Conservation (phyloP, 2,888 invertebrate species). For the Drosophila stalkeri region DNA sequence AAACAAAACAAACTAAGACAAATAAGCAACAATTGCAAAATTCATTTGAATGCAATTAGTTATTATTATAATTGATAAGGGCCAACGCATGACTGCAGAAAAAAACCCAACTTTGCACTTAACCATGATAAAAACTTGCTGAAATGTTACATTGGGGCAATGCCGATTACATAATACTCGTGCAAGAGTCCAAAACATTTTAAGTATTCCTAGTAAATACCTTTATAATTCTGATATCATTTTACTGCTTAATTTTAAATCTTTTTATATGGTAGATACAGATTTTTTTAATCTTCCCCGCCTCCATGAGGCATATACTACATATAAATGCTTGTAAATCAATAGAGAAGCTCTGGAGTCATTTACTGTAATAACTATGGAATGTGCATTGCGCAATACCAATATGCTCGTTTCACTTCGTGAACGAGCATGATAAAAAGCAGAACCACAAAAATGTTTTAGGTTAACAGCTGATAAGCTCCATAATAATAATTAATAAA, state of each 20-base stretch:
- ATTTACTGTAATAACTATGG: background rate
- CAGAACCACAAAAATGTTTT: constrained; percentile 3
- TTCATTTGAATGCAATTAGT: constrained; percentile 31
- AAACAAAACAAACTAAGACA: background rate
- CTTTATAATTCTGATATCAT: background rate
- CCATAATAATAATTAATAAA: constrained; percentile 14
- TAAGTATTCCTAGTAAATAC: background rate
- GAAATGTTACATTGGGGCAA: too few species aligned
- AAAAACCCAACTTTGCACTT: constrained; percentile 9
- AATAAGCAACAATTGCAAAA: constrained; percentile 22
- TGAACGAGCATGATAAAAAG: background rate
- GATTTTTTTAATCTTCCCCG: background rate
- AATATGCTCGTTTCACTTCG: background rate
- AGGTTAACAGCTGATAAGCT: constrained; percentile 38
- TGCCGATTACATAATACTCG: background rate
- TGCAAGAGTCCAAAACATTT: background rate
- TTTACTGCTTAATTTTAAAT: background rate
- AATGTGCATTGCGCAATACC: background rate
- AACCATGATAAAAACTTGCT: constrained; percentile 14
- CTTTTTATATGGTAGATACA: background rate
- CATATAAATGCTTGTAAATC: background rate
- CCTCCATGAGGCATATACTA: too few species aligned
- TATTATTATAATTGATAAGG: constrained; percentile 24
- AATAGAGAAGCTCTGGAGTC: background rate
- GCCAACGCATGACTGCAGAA: constrained; percentile 4